phyloP scores from a whole-genome alignment of 2,888 invertebrate genomes.

The Diarsia rubi region DNA sequence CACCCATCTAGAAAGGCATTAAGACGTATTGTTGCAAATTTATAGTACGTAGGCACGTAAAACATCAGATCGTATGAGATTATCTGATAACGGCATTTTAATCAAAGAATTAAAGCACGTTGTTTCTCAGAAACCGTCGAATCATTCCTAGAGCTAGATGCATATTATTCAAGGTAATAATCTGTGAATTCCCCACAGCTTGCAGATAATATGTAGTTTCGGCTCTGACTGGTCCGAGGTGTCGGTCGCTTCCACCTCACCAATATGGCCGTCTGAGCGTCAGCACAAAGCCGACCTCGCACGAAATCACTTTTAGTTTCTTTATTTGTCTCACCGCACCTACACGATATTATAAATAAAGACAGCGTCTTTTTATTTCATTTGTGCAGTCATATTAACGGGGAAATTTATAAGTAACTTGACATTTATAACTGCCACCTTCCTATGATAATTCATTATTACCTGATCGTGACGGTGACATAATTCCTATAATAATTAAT shows the following conservation, averaged over 20 bases:
- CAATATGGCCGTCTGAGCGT: conserved; percentile 60
- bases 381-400: conserved; percentile 46
- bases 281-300: conserved; percentile 81
- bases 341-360: conserved; percentile 75
- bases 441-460: conserved; percentile 36
- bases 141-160: conserved; percentile 28
- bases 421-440: conserved; percentile 57
- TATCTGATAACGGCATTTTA: conserved; percentile 17
- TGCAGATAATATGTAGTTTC: conserved; percentile 42
- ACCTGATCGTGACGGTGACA: conserved; percentile 41
- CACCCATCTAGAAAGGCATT: background rate
- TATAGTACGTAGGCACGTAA: conserved; percentile 17
- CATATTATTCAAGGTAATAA: conserved; percentile 42
- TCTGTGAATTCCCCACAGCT: conserved; percentile 30
- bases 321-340: conserved; percentile 78
- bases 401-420: conserved; percentile 52
- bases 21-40: conserved; percentile 8
- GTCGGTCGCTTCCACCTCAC: conserved; percentile 61
- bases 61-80: conserved; percentile 13
- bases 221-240: conserved; percentile 44
- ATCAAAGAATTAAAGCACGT: conserved; percentile 12
- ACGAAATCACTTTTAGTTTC: conserved; percentile 76
- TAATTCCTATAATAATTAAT: conserved; percentile 38
- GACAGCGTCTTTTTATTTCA: conserved; percentile 66
- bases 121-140: conserved; percentile 31